Evolutionary conservation across 2,113 vertebrate species (phyloP).

Genomic region (Riparia riparia): DNA sequence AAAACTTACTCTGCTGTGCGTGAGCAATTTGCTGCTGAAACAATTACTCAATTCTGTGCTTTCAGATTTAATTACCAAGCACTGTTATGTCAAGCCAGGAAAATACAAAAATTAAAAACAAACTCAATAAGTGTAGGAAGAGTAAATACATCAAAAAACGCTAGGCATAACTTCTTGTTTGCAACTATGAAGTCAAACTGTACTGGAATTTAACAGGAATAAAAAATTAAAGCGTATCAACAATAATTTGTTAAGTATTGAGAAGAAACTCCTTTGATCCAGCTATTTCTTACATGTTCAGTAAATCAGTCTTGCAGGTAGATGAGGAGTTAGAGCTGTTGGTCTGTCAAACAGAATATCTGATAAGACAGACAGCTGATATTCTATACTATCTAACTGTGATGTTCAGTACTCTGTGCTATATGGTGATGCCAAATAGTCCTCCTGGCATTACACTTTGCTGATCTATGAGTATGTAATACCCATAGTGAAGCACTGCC

Average conservation of each 20-base stretch:
- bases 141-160: neutral
- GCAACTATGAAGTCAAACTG: neutral
- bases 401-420: neutral
- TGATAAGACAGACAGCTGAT: neutral
- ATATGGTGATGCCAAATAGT: neutral
- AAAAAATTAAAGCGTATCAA: neutral
- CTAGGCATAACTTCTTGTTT: neutral
- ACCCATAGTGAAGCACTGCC: neutral
- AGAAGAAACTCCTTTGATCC: neutral
- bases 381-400: neutral
- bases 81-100: neutral
- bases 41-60: neutral
- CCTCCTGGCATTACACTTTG: neutral
- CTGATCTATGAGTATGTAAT: neutral
- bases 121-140: neutral
- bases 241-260: neutral
- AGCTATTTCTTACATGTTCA: neutral
- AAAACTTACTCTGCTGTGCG: neutral
- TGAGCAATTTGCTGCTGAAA: neutral
- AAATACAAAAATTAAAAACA: neutral
- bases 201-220: neutral
- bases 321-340: neutral
- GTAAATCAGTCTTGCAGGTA: neutral
- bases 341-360: neutral
- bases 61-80: neutral